A percentile compares a stretch with the other conserved stretches of the same genome.
These are phyloP conservation scores for Cyanoderma ruficeps DNA, from an alignment of 2,113 vertebrate species.

Conservation along the genomic window DNA sequence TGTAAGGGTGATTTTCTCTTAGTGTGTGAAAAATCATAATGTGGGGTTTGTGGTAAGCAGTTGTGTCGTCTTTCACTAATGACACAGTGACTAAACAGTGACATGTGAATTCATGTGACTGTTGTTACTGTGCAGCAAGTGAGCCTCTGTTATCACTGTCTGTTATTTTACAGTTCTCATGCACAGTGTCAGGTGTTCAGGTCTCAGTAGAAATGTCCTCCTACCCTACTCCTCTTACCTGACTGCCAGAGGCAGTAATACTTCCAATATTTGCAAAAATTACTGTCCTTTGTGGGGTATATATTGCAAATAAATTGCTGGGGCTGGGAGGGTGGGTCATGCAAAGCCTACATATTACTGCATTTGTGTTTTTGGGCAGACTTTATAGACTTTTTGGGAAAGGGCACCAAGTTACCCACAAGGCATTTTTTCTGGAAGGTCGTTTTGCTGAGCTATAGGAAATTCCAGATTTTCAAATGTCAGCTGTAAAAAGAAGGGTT, in stretches of 20 bases:
- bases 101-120: conserved; percentile 1
- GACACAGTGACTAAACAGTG: neutral
- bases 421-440: neutral
- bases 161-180: neutral
- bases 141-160: neutral
- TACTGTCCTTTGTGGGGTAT: neutral
- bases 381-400: neutral
- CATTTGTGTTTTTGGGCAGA: neutral
- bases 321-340: neutral
- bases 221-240: neutral
- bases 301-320: neutral
- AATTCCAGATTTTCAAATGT: neutral
- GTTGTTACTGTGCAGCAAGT: neutral
- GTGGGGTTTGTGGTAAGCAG: neutral
- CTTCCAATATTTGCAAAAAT: neutral
- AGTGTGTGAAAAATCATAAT: neutral
- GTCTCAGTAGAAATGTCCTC: neutral
- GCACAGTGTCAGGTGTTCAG: neutral
- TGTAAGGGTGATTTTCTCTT: neutral
- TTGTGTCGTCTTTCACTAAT: neutral
- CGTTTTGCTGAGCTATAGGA: neutral
- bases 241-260: neutral
- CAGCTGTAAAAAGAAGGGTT: neutral
- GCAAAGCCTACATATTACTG: neutral
- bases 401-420: neutral